Conservation (phyloP, 2,113 vertebrate genomes). For the Ictidomys tridecemlineatus region DNA sequence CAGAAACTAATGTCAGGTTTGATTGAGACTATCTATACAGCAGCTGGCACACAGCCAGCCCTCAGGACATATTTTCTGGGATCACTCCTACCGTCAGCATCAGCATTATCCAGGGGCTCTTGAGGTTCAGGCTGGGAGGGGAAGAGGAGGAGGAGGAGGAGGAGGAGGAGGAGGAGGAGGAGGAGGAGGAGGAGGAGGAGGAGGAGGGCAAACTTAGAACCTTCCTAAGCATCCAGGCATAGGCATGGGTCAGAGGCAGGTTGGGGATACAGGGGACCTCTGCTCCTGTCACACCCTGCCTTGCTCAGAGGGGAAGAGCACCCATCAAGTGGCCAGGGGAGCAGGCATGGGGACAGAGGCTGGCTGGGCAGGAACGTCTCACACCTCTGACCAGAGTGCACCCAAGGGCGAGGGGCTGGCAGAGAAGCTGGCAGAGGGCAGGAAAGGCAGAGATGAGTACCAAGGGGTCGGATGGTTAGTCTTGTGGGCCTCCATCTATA, state of each 20-base stretch:
- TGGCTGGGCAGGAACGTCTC: background rate
- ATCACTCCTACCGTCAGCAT: too few relatives aligned
- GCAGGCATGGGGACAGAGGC: background rate
- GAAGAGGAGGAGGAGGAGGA: background rate
- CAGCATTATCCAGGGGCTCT: too few relatives aligned
- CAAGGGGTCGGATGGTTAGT: too few relatives aligned
- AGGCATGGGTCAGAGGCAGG: too few relatives aligned
- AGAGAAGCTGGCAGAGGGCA: background rate
- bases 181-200: background rate
- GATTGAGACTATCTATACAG: background rate
- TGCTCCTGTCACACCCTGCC: background rate
- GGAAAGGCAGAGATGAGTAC: background rate
- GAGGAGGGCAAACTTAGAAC: background rate
- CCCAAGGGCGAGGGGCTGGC: background rate
- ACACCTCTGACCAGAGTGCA: background rate
- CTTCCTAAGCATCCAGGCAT: background rate
- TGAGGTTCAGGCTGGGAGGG: background rate
- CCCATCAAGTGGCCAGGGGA: background rate
- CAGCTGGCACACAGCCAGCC: background rate
- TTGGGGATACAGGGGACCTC: background rate
- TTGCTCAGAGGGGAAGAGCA: background rate
- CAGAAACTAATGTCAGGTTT: background rate
- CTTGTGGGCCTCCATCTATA: too few relatives aligned
- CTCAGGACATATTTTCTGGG: background rate
- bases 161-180: background rate